Percentiles rank a stretch among this genome's conserved stretches.
These are phyloP conservation scores for Hedychridium roseum DNA, from an alignment of 2,888 invertebrate genomes.

Conservation along the genomic window DNA sequence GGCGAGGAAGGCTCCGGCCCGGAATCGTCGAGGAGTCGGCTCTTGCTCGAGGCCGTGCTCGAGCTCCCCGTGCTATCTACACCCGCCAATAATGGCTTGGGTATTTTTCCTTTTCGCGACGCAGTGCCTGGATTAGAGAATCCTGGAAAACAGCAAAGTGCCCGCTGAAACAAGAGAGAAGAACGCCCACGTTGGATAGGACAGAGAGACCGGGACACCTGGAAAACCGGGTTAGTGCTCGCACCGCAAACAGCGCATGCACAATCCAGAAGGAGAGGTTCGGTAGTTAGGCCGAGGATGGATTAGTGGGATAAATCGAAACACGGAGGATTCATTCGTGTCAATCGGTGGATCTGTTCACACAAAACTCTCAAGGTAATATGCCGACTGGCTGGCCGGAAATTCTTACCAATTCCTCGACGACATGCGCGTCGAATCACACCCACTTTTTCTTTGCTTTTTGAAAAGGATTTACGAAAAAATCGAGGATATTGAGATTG, in stretches of 20 bases:
- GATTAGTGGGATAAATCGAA: slow-evolving; percentile 30
- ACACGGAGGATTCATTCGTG: too few relatives aligned
- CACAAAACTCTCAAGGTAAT: too few relatives aligned
- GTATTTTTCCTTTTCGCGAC: slow-evolving; percentile 79
- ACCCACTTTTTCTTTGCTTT: too few relatives aligned
- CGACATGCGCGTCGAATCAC: too few relatives aligned
- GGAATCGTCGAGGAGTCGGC: slow-evolving; percentile 58
- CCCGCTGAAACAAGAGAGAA: slow-evolving; percentile 78
- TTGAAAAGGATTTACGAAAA: too few relatives aligned
- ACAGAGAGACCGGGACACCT: slow-evolving; percentile 64
- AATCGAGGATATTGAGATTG: too few relatives aligned
- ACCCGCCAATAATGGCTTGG: slow-evolving; percentile 78
- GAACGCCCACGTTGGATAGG: slow-evolving; percentile 63
- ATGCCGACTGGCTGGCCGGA: too few relatives aligned
- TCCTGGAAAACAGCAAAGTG: slow-evolving; percentile 86
- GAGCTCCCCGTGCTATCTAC: slow-evolving; percentile 65
- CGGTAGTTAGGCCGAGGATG: slow-evolving; percentile 10
- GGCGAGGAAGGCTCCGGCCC: slow-evolving; percentile 40
- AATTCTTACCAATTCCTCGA: too few relatives aligned
- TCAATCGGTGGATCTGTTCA: too few relatives aligned
- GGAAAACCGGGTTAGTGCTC: slow-evolving; percentile 65
- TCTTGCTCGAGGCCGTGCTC: slow-evolving; percentile 60
- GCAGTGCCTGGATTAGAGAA: slow-evolving; percentile 79
- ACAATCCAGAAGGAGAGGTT: too few relatives aligned
- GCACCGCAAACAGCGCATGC: slow-evolving; percentile 65